Evolutionary conservation across 2,888 invertebrate species (phyloP).

Genomic region (Orthosia incerta): DNA sequence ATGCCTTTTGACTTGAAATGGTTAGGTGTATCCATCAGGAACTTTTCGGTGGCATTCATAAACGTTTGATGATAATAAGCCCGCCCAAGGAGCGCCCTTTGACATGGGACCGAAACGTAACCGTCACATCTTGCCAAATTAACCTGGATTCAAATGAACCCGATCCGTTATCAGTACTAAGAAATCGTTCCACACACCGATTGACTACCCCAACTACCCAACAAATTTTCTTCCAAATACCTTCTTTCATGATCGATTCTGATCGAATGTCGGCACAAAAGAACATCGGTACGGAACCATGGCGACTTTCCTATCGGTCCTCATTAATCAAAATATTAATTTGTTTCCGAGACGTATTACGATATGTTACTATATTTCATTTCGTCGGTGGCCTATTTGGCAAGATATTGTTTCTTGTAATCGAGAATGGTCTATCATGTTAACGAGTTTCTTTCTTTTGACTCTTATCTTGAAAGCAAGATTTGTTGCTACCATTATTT

Average conservation of each 20-base stretch:
- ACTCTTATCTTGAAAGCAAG: background rate
- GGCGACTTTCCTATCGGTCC: background rate
- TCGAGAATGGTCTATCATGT: background rate
- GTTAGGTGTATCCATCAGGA: too few species aligned
- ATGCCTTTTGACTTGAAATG: too few species aligned
- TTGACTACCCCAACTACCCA: background rate
- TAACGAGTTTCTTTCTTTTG: background rate
- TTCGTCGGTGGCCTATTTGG: constrained; percentile 7
- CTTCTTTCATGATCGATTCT: constrained; percentile 37
- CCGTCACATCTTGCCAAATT: background rate
- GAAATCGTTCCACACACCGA: background rate
- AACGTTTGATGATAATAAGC: too few species aligned
- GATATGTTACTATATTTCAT: constrained; percentile 30
- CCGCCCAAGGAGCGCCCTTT: too few species aligned
- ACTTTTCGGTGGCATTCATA: too few species aligned
- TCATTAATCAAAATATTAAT: constrained; percentile 53
- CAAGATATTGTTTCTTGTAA: constrained; percentile 22
- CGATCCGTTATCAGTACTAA: background rate
- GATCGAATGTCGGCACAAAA: constrained; percentile 33
- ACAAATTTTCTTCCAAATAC: constrained; percentile 21
- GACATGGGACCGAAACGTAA: too few species aligned
- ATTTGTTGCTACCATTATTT: too few species aligned
- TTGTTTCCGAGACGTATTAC: constrained; percentile 38
- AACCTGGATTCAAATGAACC: background rate
- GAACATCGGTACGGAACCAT: background rate